phyloP scores from a whole-genome alignment of 2,797 vertebrate genomes.

The Nyctalus aviator region DNA sequence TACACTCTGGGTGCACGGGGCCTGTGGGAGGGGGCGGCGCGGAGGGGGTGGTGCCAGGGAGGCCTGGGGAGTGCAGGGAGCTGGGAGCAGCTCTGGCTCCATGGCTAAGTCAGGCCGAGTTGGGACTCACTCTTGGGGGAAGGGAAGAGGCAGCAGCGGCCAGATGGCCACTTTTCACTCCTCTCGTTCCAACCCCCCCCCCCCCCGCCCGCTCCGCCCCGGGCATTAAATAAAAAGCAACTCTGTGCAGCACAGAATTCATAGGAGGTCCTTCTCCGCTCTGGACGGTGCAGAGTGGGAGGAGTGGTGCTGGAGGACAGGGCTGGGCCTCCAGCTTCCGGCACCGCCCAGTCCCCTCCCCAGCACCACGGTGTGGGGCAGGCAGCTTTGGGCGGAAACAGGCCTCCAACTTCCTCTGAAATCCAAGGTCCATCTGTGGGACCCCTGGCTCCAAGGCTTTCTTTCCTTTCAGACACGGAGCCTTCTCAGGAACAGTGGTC shows the following conservation, averaged over 20 bases:
- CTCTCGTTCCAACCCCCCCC: not conserved
- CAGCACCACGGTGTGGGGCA: not conserved
- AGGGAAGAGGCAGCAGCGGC: not conserved
- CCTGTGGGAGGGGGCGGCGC: not conserved
- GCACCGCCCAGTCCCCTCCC: not conserved
- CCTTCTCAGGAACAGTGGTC: constrained; percentile 41
- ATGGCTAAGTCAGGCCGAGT: not conserved
- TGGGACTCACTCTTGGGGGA: not conserved
- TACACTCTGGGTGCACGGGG: constrained; percentile 2
- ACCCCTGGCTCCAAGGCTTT: not conserved
- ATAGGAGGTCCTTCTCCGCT: constrained; percentile 3
- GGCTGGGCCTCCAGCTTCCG: not conserved
- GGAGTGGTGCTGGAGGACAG: not conserved
- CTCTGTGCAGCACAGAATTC: constrained; percentile 69
- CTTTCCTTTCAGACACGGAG: not conserved
- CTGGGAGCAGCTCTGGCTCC: not conserved
- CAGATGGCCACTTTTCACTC: not conserved
- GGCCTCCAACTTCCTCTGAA: constrained; percentile 47
- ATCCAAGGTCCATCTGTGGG: constrained; percentile 35
- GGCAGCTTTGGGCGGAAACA: constrained; percentile 39
- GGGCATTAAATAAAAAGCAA: constrained; percentile 71
- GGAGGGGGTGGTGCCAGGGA: not conserved
- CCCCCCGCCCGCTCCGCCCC: not conserved
- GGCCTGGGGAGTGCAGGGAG: not conserved
- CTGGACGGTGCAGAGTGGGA: not conserved